Percentiles rank a stretch among this genome's conserved stretches.
Evolutionary conservation across 2,797 vertebrate genomes (phyloP).

Genomic region (Microhierax caerulescens): DNA sequence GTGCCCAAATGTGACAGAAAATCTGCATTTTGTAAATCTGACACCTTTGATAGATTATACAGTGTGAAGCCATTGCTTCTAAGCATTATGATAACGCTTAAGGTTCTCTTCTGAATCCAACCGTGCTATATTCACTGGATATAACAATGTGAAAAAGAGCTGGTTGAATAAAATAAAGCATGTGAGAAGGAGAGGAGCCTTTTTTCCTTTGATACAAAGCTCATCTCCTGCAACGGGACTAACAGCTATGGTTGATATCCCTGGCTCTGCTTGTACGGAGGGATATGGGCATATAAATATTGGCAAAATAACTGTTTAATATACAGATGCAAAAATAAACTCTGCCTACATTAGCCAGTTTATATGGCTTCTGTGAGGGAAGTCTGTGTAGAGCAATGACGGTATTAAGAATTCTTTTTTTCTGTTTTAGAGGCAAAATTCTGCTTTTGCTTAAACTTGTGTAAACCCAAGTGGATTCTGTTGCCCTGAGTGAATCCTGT

Average conservation of each 20-base stretch:
- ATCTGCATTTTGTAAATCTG: conserved; percentile 88
- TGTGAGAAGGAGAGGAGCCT: conserved; percentile 70
- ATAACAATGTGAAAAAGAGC: conserved; percentile 77
- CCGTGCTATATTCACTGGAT: conserved; percentile 76
- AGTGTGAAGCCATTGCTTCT: conserved; percentile 82
- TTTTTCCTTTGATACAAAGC: conserved; percentile 72
- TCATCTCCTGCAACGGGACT: conserved; percentile 42
- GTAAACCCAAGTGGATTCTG: neutral
- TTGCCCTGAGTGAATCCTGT: neutral
- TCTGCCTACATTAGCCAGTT: neutral
- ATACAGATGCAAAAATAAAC: neutral
- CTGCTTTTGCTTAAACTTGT: neutral
- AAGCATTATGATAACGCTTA: conserved; percentile 79
- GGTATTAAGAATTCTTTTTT: neutral
- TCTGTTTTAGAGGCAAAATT: neutral
- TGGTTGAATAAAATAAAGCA: conserved; percentile 72
- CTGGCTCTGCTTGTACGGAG: conserved; percentile 31
- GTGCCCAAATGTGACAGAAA: conserved; percentile 84
- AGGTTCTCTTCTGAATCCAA: conserved; percentile 81
- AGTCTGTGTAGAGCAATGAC: neutral
- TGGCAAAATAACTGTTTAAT: conserved; percentile 52
- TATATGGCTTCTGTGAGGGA: neutral
- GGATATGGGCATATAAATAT: conserved; percentile 45
- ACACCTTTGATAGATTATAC: conserved; percentile 88
- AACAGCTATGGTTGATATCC: conserved; percentile 53